These are phyloP conservation scores for Deilephila elpenor DNA, from an alignment of 2,888 invertebrate genomes.

Conservation along the genomic window DNA sequence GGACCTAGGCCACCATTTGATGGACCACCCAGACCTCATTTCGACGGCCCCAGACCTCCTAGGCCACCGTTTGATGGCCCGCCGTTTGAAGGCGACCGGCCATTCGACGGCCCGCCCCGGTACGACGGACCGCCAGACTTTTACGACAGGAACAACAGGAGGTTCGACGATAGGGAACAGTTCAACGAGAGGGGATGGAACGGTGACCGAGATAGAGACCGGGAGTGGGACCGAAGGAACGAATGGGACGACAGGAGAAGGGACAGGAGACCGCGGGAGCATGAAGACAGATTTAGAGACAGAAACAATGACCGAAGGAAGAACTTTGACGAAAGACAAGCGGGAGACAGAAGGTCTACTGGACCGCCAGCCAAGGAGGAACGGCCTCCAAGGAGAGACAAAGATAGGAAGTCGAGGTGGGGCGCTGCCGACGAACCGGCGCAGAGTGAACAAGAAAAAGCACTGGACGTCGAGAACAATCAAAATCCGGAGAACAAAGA, in stretches of 20 bases:
- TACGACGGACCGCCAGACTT: slow-evolving; percentile 65
- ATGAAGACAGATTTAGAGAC: slow-evolving; percentile 40
- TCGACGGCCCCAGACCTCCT: slow-evolving; percentile 58
- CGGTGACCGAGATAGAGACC: slow-evolving; percentile 60
- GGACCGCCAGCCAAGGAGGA: slow-evolving; percentile 36
- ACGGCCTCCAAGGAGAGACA: slow-evolving; percentile 55
- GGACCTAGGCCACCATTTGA: slow-evolving; percentile 62
- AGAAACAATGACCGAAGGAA: slow-evolving; percentile 40
- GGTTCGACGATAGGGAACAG: slow-evolving; percentile 74
- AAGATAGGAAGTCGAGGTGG: slow-evolving; percentile 78
- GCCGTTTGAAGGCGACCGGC: slow-evolving; percentile 50
- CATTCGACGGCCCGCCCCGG: slow-evolving; percentile 50
- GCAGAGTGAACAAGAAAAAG: slow-evolving; percentile 32
- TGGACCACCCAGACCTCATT: slow-evolving; percentile 55
- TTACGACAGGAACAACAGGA: slow-evolving; percentile 67
- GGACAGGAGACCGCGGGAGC: slow-evolving; percentile 51
- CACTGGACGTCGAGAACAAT: slow-evolving; percentile 12
- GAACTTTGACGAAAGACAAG: slow-evolving; percentile 32
- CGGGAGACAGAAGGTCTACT: slow-evolving; percentile 43
- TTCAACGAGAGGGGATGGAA: slow-evolving; percentile 71
- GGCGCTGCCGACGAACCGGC: slow-evolving; percentile 64
- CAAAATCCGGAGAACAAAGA: slow-evolving; percentile 29
- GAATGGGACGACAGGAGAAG: slow-evolving; percentile 69
- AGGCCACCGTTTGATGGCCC: slow-evolving; percentile 50
- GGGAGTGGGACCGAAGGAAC: slow-evolving; percentile 61